phyloP scores from a whole-genome alignment of 2,888 invertebrate species.

The Oxyscelio sp. region DNA sequence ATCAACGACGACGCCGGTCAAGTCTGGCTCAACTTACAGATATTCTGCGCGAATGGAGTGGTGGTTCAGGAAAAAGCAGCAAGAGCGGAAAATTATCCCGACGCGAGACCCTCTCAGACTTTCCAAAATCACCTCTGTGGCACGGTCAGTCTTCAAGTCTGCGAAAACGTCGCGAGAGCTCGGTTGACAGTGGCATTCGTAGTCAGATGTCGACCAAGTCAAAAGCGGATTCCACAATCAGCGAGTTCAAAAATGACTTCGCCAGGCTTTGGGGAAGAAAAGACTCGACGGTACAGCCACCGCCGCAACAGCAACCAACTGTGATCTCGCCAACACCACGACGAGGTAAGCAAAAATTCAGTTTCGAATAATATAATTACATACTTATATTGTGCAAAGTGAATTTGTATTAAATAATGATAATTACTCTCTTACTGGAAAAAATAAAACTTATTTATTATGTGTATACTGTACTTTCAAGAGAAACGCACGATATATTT shows the following conservation, averaged over 20 bases:
- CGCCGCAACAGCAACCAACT: slow-evolving; percentile 81
- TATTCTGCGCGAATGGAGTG: slow-evolving; percentile 95
- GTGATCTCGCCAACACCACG: slow-evolving; percentile 86
- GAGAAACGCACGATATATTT: too few relatives aligned
- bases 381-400: too few relatives aligned
- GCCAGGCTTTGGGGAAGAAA: slow-evolving; percentile 91
- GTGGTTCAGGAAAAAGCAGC: slow-evolving; percentile 88
- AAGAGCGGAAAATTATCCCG: slow-evolving; percentile 91
- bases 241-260: slow-evolving; percentile 92
- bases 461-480: too few relatives aligned
- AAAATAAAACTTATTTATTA: too few relatives aligned
- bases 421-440: too few relatives aligned
- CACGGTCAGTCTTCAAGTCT: slow-evolving; percentile 90
- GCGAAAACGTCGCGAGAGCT: slow-evolving; percentile 95
- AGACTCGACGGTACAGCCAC: slow-evolving; percentile 82
- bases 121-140: slow-evolving; percentile 96
- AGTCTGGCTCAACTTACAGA: slow-evolving; percentile 96
- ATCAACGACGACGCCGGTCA: slow-evolving; percentile 93
- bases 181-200: slow-evolving; percentile 95
- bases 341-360: too few relatives aligned
- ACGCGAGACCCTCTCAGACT: slow-evolving; percentile 95
- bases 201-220: slow-evolving; percentile 91
- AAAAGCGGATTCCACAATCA: slow-evolving; percentile 92
- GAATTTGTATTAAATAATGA: too few relatives aligned
- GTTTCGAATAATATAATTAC: too few relatives aligned